Percentiles rank a stretch among this genome's conserved stretches.
Evolutionary conservation across 2,113 vertebrate species (phyloP).

Genomic region (Acanthisitta chloris): DNA sequence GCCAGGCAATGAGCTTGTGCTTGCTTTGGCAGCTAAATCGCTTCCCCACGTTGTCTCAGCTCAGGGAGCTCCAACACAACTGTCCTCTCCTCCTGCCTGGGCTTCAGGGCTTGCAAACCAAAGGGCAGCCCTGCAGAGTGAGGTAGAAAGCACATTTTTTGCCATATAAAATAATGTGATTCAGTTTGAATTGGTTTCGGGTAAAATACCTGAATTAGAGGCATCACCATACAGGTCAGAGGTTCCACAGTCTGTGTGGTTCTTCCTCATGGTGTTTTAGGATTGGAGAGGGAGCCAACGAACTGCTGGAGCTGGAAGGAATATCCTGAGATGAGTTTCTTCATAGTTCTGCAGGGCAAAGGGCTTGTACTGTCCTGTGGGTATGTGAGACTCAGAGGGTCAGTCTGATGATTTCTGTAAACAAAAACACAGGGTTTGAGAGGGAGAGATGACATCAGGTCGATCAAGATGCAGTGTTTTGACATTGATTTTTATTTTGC

Average conservation of each 20-base stretch:
- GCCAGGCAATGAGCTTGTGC: background rate
- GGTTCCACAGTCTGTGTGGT: background rate
- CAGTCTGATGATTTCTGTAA: background rate
- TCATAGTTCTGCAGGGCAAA: fast-evolving
- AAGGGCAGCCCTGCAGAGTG: background rate
- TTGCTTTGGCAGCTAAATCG: background rate
- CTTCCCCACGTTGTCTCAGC: background rate
- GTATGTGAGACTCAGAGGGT: background rate
- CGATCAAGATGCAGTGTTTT: background rate
- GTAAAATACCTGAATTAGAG: background rate
- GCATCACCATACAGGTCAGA: background rate
- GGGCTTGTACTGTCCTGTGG: background rate
- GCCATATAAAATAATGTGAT: fast-evolving
- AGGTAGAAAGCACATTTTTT: background rate
- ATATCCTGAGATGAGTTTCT: background rate
- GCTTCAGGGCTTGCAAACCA: background rate
- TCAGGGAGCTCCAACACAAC: background rate
- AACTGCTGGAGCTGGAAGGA: background rate
- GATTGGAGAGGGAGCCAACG: background rate
- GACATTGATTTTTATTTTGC: background rate
- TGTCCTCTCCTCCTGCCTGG: too few species aligned
- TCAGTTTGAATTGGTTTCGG: background rate
- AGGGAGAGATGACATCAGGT: background rate
- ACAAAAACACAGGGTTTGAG: background rate
- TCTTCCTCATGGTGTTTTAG: background rate